phyloP scores from a whole-genome alignment of 1,140 invertebrate genomes.

The Listronotus oregonensis region DNA sequence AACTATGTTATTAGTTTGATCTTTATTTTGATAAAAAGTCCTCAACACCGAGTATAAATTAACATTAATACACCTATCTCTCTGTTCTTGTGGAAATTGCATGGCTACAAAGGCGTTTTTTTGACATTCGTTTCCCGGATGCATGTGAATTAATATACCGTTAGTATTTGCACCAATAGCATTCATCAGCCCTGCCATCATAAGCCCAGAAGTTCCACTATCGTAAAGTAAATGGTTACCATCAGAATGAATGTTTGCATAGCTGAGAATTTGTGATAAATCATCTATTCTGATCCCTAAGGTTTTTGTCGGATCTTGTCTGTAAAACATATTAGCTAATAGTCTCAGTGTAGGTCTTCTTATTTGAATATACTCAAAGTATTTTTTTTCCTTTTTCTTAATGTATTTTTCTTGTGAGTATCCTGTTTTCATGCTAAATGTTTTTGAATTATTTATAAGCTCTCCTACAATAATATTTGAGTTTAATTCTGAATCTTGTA shows the following conservation, averaged over 20 bases:
- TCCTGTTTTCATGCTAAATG: constrained; percentile 85
- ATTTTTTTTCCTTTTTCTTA: constrained; percentile 91
- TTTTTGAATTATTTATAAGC: constrained; percentile 87
- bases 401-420: constrained; percentile 95
- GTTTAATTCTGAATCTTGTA: constrained; percentile 74
- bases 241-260: constrained; percentile 77
- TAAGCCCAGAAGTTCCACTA: constrained; percentile 80
- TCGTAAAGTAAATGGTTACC: constrained; percentile 85
- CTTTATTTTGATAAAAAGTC: constrained; percentile 63
- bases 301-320: constrained; percentile 76
- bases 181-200: constrained; percentile 81
- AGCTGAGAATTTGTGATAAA: constrained; percentile 83
- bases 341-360: constrained; percentile 74
- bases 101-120: constrained; percentile 77
- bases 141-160: constrained; percentile 75
- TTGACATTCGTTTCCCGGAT: constrained; percentile 78
- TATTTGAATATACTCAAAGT: constrained; percentile 78
- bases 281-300: constrained; percentile 82
- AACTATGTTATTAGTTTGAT: constrained; percentile 41
- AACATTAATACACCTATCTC: constrained; percentile 67
- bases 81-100: constrained; percentile 72
- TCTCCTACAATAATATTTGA: constrained; percentile 84
- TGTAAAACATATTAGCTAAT: constrained; percentile 79
- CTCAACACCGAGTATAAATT: constrained; percentile 76
- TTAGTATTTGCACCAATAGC: constrained; percentile 67